Evolutionary conservation across 2,797 vertebrate species (phyloP).

Genomic region (Fistularia tabacaria): DNA sequence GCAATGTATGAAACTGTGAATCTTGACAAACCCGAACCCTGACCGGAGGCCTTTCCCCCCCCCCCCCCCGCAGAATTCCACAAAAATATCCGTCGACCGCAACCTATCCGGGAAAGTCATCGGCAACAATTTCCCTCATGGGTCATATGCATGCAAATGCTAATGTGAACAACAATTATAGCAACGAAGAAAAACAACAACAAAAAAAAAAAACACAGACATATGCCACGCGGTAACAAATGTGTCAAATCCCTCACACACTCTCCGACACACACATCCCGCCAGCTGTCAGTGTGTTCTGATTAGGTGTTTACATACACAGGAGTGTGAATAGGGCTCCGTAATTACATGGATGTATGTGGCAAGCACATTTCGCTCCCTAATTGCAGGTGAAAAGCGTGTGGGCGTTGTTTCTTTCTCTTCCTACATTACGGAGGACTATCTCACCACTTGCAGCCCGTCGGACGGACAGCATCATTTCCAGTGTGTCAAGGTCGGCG

Average conservation of each 20-base stretch:
- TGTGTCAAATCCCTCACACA: constrained; percentile 20
- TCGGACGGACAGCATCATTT: constrained; percentile 24
- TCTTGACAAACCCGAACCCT: too few species aligned
- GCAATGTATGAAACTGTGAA: too few species aligned
- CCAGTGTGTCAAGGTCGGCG: constrained; percentile 8
- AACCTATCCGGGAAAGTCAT: too few species aligned
- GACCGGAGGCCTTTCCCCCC: too few species aligned
- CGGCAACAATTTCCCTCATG: too few species aligned
- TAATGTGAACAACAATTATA: too few species aligned
- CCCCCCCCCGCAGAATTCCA: too few species aligned
- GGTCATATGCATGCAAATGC: too few species aligned
- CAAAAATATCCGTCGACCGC: too few species aligned
- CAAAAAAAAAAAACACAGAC: constrained; percentile 7
- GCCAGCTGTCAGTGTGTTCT: constrained; percentile 60
- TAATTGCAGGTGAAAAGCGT: constrained; percentile 57
- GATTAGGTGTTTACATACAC: constrained; percentile 52
- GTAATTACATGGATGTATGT: constrained; percentile 57
- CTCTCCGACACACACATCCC: constrained; percentile 18
- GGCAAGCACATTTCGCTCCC: constrained; percentile 55
- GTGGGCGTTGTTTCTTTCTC: constrained; percentile 38
- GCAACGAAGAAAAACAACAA: constrained; percentile 8
- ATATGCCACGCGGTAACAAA: constrained; percentile 22
- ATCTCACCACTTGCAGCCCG: constrained; percentile 21
- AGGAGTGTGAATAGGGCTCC: constrained; percentile 45
- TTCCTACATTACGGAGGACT: too few species aligned